Percentiles rank a stretch among this genome's conserved stretches.
Evolutionary conservation across 1,140 invertebrate species (phyloP).

Genomic region (Meteorus sp.): DNA sequence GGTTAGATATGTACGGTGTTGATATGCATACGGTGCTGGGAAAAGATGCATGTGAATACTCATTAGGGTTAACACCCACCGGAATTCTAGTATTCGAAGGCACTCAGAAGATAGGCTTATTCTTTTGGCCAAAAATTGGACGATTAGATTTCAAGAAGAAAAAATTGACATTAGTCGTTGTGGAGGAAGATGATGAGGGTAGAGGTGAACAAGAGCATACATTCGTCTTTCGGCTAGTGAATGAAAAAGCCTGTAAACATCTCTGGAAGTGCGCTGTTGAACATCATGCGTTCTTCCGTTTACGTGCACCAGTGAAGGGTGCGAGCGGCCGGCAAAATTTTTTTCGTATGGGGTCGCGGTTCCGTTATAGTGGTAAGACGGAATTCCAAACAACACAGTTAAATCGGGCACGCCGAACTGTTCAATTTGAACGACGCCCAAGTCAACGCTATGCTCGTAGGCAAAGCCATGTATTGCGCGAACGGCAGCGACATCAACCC

Average conservation of each 20-base stretch:
- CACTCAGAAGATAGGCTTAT: conserved; percentile 93
- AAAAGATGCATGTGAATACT: conserved; percentile 95
- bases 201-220: conserved; percentile 87
- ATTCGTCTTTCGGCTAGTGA: conserved; percentile 78
- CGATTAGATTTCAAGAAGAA: conserved; percentile 95
- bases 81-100: conserved; percentile 97
- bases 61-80: conserved; percentile 95
- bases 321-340: conserved; percentile 91
- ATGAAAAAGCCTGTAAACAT: conserved; percentile 98
- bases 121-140: conserved; percentile 97
- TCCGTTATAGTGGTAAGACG: conserved; percentile 91
- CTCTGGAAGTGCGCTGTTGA: conserved; percentile 99
- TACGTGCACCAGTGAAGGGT: conserved; percentile 87
- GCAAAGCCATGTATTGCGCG: conserved; percentile 80
- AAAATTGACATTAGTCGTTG: conserved; percentile 91
- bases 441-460: conserved; percentile 93
- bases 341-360: conserved; percentile 94
- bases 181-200: conserved; percentile 95
- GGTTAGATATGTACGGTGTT: conserved; percentile 96
- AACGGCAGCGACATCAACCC: conserved; percentile 68
- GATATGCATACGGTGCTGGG: conserved; percentile 94
- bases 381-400: conserved; percentile 94
- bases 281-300: conserved; percentile 97
- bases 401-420: conserved; percentile 84
- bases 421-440: conserved; percentile 93